Base-by-base conservation (phyloP, 2,888 invertebrate genomes). In the Epinotia ramella region DNA sequence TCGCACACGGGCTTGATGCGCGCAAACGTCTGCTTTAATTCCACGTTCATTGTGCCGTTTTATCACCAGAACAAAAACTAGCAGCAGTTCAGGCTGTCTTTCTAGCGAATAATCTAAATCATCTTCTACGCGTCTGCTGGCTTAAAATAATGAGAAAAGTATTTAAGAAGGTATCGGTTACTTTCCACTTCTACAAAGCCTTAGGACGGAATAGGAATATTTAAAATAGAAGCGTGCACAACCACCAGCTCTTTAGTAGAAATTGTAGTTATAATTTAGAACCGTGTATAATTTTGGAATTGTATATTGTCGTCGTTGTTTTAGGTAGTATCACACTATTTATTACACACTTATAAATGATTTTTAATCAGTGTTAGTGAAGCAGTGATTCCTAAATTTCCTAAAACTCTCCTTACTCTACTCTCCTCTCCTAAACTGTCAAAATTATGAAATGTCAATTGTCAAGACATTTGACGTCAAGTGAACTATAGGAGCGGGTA, bases 1-100 rank as follows among this genome's bases (percentile, higher is more conserved):
- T 95, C 95, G 80, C 95, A 95, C 24, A 95, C 82, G 24, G 95
- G 95, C 83, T 95, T 95, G 66, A 96, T 87, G 59, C 83, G 84
- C 59, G 84, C 80, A 87, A 94, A 93, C 67, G 88, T 88, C 60
- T 87, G 87, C 81, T 89, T 90, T 69, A 91, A 70, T 75, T 90
- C 88, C 9, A 84, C 82, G 79, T 89, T 90, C 91, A 93, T 91
- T 77, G 77, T 87, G 83, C 69, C 46, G 65, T 66, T 57, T 46
- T 65, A 60, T 59, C 9, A 11, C 20, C 53, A 49, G n/a, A 11
- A 28, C 24, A 33, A 6, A 5, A 64, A 33, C 16, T 40, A 33
- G 28, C 1, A 33, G 46, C 7, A 62, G 3, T 59, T 28, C n/a
- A 46, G 16, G 4, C 7, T 49, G 44, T 9, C 16, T 13, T n/a